Conservation (phyloP, 2,113 vertebrate species). For the Leiothrix lutea region DNA sequence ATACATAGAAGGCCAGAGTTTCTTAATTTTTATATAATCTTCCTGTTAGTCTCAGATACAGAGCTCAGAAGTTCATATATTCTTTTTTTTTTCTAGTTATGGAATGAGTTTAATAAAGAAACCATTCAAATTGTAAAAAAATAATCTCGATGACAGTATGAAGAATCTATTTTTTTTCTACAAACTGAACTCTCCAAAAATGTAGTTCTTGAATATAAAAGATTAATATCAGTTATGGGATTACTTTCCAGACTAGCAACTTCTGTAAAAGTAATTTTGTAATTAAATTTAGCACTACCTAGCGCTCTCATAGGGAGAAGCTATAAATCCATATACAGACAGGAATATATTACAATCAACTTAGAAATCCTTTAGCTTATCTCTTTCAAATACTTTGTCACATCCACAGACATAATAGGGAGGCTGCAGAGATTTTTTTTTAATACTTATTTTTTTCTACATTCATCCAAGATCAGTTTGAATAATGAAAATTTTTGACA, state of each 20-base stretch:
- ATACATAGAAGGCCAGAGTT: neutral
- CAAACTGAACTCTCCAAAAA: neutral
- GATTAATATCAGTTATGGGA: neutral
- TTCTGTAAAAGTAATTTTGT: neutral
- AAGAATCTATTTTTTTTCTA: neutral
- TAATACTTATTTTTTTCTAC: neutral
- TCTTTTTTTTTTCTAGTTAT: neutral
- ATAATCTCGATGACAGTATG: neutral
- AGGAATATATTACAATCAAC: neutral
- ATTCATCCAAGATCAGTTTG: neutral
- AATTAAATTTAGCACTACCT: neutral
- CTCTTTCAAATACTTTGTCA: neutral
- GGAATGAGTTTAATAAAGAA: neutral
- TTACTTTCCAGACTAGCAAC: neutral
- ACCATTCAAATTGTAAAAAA: neutral
- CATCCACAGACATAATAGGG: neutral
- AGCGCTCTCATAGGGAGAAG: neutral
- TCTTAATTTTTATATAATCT: neutral
- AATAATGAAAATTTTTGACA: neutral
- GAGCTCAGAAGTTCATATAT: neutral
- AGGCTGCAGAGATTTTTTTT: neutral
- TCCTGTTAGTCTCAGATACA: neutral
- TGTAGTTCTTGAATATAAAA: neutral
- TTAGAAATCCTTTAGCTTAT: neutral
- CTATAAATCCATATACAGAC: neutral